Percentiles rank a stretch among this genome's conserved stretches.
These are phyloP conservation scores for Disparrhopalites patrizii DNA, from an alignment of 2,888 invertebrate genomes.

Conservation along the genomic window DNA sequence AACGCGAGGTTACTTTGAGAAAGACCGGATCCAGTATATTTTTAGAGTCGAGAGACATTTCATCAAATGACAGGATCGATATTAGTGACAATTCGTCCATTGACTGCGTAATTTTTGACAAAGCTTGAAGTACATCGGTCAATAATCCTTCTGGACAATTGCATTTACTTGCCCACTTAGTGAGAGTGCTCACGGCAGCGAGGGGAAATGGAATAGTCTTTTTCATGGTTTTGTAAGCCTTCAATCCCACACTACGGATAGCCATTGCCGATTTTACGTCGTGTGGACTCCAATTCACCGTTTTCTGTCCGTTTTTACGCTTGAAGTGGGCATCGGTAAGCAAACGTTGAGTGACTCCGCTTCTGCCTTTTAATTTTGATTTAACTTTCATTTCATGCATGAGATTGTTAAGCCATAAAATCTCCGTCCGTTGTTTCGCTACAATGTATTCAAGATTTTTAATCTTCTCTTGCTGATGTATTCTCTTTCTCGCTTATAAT, in stretches of 20 bases:
- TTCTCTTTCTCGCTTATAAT: no score
- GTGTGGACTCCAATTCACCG: neutral
- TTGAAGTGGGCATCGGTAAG: no score
- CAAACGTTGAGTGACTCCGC: no score
- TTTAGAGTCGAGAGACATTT: constrained; percentile 12
- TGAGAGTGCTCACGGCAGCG: neutral
- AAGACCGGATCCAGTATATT: neutral
- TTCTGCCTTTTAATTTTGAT: no score
- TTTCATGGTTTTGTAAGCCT: neutral
- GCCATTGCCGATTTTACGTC: constrained; percentile 5
- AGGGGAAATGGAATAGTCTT: neutral
- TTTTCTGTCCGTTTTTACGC: neutral
- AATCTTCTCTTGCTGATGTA: no score
- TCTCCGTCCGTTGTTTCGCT: neutral
- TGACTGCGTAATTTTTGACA: neutral
- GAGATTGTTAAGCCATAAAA: neutral
- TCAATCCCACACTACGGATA: neutral
- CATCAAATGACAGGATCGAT: constrained; percentile 15
- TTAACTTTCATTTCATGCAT: neutral
- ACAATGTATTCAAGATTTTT: neutral
- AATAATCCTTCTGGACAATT: neutral
- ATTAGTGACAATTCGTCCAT: neutral
- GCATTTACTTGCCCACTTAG: neutral
- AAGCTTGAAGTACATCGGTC: neutral
- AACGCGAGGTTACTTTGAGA: neutral